Conservation (phyloP, 2,888 invertebrate species). For the Masnerella sp. region DNA sequence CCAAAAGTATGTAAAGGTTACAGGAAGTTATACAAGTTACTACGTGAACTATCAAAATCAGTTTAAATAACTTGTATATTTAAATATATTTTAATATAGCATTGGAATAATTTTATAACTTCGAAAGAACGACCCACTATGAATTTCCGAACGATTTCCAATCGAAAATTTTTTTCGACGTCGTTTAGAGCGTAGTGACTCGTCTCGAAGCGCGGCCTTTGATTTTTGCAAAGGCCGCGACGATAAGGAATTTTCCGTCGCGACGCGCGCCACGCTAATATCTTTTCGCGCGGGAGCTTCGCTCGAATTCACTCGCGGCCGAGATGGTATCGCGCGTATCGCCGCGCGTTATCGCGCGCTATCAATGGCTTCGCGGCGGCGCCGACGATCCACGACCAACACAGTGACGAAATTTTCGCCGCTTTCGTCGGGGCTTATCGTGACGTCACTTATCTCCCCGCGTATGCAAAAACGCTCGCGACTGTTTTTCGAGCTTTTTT, state of each 20-base stretch:
- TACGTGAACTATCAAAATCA: too few species aligned
- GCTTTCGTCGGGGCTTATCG: slow-evolving; percentile 37
- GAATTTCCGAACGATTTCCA: too few species aligned
- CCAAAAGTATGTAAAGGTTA: too few species aligned
- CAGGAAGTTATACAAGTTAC: too few species aligned
- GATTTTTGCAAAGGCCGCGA: slow-evolving; percentile 63
- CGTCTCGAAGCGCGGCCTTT: slow-evolving; percentile 56
- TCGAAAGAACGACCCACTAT: too few species aligned
- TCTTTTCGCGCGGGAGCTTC: slow-evolving; percentile 41
- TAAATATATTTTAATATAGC: too few species aligned
- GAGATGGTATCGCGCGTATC: slow-evolving; percentile 37
- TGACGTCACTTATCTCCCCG: slow-evolving; percentile 17
- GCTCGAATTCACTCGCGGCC: slow-evolving; percentile 38
- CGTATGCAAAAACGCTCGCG: slow-evolving; percentile 1
- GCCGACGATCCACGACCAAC: slow-evolving; percentile 37
- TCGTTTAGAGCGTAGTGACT: slow-evolving; percentile 41
- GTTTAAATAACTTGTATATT: too few species aligned
- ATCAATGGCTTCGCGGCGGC: slow-evolving; percentile 22
- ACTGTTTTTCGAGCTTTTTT: too few species aligned
- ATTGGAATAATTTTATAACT: too few species aligned
- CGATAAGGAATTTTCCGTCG: slow-evolving; percentile 69
- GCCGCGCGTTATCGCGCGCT: slow-evolving; percentile 18
- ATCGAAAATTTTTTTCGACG: background rate
- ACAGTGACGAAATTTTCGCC: slow-evolving; percentile 40
- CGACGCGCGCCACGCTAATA: slow-evolving; percentile 55